Evolutionary conservation across 2,888 invertebrate species (phyloP).

Genomic region (Coecobrya sp.): DNA sequence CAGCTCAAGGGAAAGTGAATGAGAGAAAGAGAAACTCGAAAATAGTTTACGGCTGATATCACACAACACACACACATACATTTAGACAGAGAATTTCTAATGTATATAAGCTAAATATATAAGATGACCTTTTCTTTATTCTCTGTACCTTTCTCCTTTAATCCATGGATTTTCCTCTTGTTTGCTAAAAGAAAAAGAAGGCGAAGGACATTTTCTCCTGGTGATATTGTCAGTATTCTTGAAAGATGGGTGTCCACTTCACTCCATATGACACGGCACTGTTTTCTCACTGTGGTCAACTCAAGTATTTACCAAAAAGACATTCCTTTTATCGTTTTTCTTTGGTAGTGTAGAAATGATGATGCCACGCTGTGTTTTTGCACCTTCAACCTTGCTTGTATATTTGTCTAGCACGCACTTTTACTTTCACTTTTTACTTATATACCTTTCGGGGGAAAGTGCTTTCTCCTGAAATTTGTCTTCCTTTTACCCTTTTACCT

Average conservation of each 20-base stretch:
- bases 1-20: too few species aligned
- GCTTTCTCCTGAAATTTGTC: constrained; percentile 38
- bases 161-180: background rate
- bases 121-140: background rate
- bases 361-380: constrained; percentile 3
- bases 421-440: constrained; percentile 9
- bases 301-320: background rate
- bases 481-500: constrained; percentile 38
- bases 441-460: background rate
- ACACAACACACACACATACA: constrained; percentile 22
- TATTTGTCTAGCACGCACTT: constrained; percentile 58
- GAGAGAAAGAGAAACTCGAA: constrained; percentile 1
- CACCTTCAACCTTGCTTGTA: constrained; percentile 49
- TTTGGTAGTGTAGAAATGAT: constrained; percentile 8
- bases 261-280: background rate
- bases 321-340: background rate
- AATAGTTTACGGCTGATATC: constrained; percentile 50
- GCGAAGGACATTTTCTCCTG: constrained; percentile 20
- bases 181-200: constrained; percentile 50
- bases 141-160: constrained; percentile 23
- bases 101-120: background rate
- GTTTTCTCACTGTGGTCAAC: background rate
- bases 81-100: background rate
- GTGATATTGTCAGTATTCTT: constrained; percentile 58
- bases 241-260: constrained; percentile 64